Percentiles rank a stretch among this genome's conserved stretches.
These are phyloP conservation scores for Platycheirus rosarum DNA, from an alignment of 2,888 invertebrate genomes.

Conservation along the genomic window DNA sequence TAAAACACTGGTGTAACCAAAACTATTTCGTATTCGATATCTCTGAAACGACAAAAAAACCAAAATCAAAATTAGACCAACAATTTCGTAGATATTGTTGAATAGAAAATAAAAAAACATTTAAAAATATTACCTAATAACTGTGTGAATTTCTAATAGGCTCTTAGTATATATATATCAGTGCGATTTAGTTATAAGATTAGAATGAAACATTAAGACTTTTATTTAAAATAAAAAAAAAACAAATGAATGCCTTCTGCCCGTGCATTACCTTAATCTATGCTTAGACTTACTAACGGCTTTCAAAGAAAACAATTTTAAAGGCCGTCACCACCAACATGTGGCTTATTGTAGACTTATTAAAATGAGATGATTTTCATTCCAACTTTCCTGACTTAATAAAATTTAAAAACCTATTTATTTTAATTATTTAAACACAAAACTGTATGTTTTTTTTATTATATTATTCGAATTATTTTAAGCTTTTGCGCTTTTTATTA, in stretches of 20 bases:
- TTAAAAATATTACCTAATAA: slow-evolving; percentile 16
- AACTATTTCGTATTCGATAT: slow-evolving; percentile 54
- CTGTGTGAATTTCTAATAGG: slow-evolving; percentile 53
- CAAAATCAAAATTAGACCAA: slow-evolving; percentile 69
- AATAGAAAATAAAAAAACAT: slow-evolving; percentile 35
- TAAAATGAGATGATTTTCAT: slow-evolving; percentile 46
- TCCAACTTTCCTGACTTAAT: slow-evolving; percentile 42
- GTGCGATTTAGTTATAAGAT: slow-evolving; percentile 57
- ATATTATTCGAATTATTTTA: slow-evolving; percentile 31
- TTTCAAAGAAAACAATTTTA: slow-evolving; percentile 13
- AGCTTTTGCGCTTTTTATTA: slow-evolving; percentile 48
- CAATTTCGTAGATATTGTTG: slow-evolving; percentile 68
- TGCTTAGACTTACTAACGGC: slow-evolving; percentile 63
- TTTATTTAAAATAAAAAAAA: slow-evolving; percentile 33
- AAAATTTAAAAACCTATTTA: slow-evolving; percentile 48
- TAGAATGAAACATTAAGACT: slow-evolving; percentile 59
- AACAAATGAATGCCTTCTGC: slow-evolving; percentile 65
- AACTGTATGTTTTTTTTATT: slow-evolving; percentile 27
- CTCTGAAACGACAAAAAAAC: slow-evolving; percentile 32
- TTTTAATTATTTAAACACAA: slow-evolving; percentile 39
- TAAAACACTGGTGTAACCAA: slow-evolving; percentile 65
- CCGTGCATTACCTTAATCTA: slow-evolving; percentile 66
- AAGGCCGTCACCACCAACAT: slow-evolving; percentile 61
- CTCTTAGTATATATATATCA: slow-evolving; percentile 30
- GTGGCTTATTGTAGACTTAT: slow-evolving; percentile 70